Conservation (phyloP, 2,888 invertebrate genomes). For the Drosophila ezoana region DNA sequence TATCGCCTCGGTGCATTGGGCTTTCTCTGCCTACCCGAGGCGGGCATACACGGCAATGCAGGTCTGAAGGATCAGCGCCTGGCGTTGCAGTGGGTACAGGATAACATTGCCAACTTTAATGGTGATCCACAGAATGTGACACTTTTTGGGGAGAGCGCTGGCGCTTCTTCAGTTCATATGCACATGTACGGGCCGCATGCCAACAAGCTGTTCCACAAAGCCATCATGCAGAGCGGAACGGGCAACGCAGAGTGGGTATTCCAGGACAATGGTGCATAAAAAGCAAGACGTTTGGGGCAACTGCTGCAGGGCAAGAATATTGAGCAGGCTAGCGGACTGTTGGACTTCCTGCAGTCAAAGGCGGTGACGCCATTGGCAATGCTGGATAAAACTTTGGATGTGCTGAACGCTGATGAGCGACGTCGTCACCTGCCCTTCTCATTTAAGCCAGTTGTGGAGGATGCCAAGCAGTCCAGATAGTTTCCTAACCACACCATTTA, state of each 20-base stretch:
- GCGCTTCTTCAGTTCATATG: slow-evolving; percentile 79
- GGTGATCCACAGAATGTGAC: slow-evolving; percentile 84
- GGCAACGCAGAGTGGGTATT: slow-evolving; percentile 83
- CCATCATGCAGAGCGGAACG: slow-evolving; percentile 83
- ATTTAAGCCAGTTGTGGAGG: slow-evolving; percentile 82
- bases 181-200: slow-evolving; percentile 79
- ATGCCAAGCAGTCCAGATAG: slow-evolving; percentile 68
- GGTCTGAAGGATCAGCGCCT: slow-evolving; percentile 84
- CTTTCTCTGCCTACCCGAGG: slow-evolving; percentile 82
- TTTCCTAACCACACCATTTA: slow-evolving; percentile 80
- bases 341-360: slow-evolving; percentile 70
- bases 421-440: slow-evolving; percentile 76
- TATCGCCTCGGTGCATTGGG: slow-evolving; percentile 83
- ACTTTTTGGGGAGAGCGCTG: slow-evolving; percentile 84
- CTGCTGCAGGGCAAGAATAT: slow-evolving; percentile 64
- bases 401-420: slow-evolving; percentile 77
- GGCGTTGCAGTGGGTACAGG: slow-evolving; percentile 85
- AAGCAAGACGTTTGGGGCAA: slow-evolving; percentile 74
- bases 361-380: slow-evolving; percentile 58
- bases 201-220: slow-evolving; percentile 82
- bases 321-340: slow-evolving; percentile 36
- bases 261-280: slow-evolving; percentile 65
- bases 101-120: slow-evolving; percentile 85
- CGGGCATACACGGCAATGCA: slow-evolving; percentile 82
- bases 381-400: slow-evolving; percentile 46